Percentiles rank a stretch among this genome's conserved stretches.
phyloP scores from a whole-genome alignment of 2,888 invertebrate species.

The Phytoseiulus persimilis region DNA sequence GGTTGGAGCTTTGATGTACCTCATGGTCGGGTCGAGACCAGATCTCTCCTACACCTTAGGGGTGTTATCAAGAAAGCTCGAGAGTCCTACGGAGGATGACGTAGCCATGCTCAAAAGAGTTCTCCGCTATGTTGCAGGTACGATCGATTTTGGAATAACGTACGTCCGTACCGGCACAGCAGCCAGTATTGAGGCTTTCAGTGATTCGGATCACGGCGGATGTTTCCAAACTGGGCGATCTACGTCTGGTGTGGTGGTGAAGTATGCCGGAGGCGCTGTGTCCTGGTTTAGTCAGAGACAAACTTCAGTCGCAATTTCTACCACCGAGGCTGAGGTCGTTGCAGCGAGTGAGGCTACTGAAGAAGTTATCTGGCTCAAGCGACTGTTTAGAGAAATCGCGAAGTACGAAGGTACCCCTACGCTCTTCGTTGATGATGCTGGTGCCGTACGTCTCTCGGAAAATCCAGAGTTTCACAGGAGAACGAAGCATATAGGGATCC shows the following conservation, averaged over 20 bases:
- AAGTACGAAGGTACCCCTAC: not conserved
- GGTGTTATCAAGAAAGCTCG: constrained; percentile 20
- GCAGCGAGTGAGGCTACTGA: constrained; percentile 46
- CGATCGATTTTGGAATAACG: not conserved
- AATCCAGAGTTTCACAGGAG: constrained; percentile 45
- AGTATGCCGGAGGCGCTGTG: constrained; percentile 38
- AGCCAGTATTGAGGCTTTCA: not conserved
- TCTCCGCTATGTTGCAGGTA: constrained; percentile 40
- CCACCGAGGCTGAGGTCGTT: constrained; percentile 47
- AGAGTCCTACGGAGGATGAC: constrained; percentile 40
- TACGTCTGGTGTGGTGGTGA: constrained; percentile 24
- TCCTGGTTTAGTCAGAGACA: constrained; percentile 43
- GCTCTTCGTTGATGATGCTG: constrained; percentile 44
- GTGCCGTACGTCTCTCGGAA: constrained; percentile 44
- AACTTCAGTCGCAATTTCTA: constrained; percentile 44
- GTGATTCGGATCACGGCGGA: constrained; percentile 41
- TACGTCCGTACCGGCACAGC: not conserved
- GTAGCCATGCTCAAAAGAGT: constrained; percentile 27
- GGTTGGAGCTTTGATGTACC: constrained; percentile 41
- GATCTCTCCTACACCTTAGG: constrained; percentile 41
- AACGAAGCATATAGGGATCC: constrained; percentile 46
- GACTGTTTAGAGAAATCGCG: constrained; percentile 44
- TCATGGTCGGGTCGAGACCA: constrained; percentile 41
- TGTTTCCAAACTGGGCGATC: constrained; percentile 39
- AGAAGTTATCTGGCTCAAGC: constrained; percentile 46